Evolutionary conservation across 1,140 invertebrate genomes (phyloP), one percentile per base, ranked within the genome.

Genomic region (Drosophila prosaltans): DNA sequence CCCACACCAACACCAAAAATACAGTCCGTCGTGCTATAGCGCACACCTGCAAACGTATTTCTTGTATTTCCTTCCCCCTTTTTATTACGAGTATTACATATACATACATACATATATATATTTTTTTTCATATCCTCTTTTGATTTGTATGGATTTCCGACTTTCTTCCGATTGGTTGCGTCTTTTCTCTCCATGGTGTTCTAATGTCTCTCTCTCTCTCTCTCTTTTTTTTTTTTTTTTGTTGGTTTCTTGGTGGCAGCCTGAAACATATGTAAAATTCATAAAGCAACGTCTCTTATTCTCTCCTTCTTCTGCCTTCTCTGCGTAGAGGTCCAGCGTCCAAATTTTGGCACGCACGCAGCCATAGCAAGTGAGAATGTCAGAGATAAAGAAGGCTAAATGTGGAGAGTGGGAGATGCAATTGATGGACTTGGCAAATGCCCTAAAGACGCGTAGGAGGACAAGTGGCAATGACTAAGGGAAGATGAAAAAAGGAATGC

Each of bases 71-170:
- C 45, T 51, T 51, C 45, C 45, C 45, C 45, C 45, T 24, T 51
- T 51, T 51, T 51, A 51, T 51, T 51, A 51, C 45, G 21, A 24
- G 45, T 51, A 51, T 51, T 51, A 26, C 45, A 51, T 48, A 21
- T 48, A 6, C 16, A 16, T 16, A 16, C 16, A 16, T 16, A 16
- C 62, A 1, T 10, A 16, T 7, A 9, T 21, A 11, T 11, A 24
- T 16, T 24, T 5, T 63, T 70, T 70, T 41, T 66, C 59, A 24
- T 77, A 69, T 65, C 64, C 67, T 69, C 70, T 77, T 78, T 69
- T 78, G 74, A 78, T 78, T 78, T 78, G 75, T 78, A 78, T 78
- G 75, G 75, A 78, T 78, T 78, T 78, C 74, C 73, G 75, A 78
- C 71, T 78, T 77, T 68, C 74, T 64, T 11, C 62, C 43, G 51